Evolutionary conservation across 64 coral and sea anemone species (phyloP).

Genomic region (Porites lutea): DNA sequence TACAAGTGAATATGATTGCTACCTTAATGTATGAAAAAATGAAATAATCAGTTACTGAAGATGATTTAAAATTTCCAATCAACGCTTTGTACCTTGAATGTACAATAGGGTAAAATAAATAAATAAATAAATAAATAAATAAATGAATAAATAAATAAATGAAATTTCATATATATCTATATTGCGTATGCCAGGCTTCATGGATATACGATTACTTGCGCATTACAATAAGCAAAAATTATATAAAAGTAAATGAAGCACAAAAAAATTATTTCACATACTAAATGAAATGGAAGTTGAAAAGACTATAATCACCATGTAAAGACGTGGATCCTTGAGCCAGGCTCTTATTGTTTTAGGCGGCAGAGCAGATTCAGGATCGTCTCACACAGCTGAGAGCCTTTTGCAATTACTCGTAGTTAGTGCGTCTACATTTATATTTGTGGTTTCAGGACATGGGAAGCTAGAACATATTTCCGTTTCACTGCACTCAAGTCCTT

Average conservation of each 20-base stretch:
- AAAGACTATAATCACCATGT: not conserved
- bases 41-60: no score
- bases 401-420: not conserved
- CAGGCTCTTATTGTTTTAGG: not conserved
- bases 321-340: not conserved
- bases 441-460: not conserved
- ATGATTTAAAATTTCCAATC: no score
- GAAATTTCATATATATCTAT: no score
- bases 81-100: no score
- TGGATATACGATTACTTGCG: no score
- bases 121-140: no score
- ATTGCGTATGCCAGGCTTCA: no score
- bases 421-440: no score
- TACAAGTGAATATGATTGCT: not conserved
- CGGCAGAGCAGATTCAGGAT: not conserved
- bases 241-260: not conserved
- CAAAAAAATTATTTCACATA: not conserved
- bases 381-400: not conserved
- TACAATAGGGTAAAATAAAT: no score
- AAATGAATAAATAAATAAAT: no score
- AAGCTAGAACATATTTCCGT: not conserved
- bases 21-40: no score
- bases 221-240: no score
- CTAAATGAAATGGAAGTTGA: not conserved
- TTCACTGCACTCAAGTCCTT: not conserved